Base-by-base conservation (phyloP, 2,888 invertebrate genomes). In the Mythimna loreyi region DNA sequence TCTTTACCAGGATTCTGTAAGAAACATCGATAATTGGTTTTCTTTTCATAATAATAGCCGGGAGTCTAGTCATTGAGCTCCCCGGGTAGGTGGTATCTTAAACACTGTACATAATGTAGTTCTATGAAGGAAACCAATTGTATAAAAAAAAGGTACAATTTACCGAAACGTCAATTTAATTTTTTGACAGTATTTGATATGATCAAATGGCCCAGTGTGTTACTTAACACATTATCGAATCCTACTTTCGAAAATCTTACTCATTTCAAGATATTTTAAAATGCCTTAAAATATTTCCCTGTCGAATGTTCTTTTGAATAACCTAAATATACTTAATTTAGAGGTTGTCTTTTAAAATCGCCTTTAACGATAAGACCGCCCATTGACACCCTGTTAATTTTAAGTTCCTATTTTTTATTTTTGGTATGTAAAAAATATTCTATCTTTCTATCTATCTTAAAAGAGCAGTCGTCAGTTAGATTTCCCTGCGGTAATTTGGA, bases 401-500 rank as follows among this genome's bases (percentile, higher is more conserved):
- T n/a, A n/a, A n/a, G n/a, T n/a, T n/a, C n/a, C n/a, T n/a, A n/a
- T n/a, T n/a, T n/a, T n/a, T n/a, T n/a, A n/a, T n/a, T n/a, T n/a
- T n/a, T n/a, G n/a, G n/a, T n/a, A n/a, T n/a, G n/a, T n/a, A n/a
- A n/a, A n/a, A n/a, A n/a, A n/a, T n/a, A n/a, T n/a, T n/a, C n/a
- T n/a, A n/a, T n/a, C n/a, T n/a, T n/a, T n/a, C 8, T 28, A 13
- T 45, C 21, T 56, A 6, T 16, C 5, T 21, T 4, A 49, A 19
- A 62, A 13, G 5, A 6, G 36, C 9, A 16, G 30, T 19, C 5
- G 16, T 25, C 45, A 4, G 45, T 59, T 19, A 28, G 21, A 65
- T 65, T 64, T 65, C 28, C 36, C 36, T 33, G 25, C n/a, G 47
- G 63, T 33, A n/a, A n/a, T 47, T 7, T 23, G 13, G 6, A 16